Conservation (phyloP, 2,797 vertebrate genomes). For the Falco biarmicus region DNA sequence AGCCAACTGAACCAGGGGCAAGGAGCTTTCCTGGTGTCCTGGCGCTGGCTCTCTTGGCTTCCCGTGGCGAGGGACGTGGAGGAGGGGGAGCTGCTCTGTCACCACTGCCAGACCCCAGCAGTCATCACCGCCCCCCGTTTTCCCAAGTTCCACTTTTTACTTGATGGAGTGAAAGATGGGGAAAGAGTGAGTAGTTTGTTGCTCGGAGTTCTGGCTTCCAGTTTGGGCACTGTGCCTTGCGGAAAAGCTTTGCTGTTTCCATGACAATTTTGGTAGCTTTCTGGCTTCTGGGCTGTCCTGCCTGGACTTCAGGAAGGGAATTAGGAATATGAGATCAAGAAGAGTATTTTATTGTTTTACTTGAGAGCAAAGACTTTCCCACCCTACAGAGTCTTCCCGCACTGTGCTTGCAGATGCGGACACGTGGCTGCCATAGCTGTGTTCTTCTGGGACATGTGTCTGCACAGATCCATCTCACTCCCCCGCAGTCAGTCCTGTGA, state of each 20-base stretch:
- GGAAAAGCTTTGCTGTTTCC: constrained; percentile 7
- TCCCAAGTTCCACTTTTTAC: background rate
- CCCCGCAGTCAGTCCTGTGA: background rate
- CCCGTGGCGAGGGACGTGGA: background rate
- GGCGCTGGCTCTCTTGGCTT: background rate
- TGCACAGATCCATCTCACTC: background rate
- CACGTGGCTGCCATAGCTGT: background rate
- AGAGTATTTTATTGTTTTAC: background rate
- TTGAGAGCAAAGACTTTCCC: background rate
- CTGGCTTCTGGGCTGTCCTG: constrained; percentile 16
- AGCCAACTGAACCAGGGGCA: fast-evolving
- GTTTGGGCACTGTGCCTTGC: background rate
- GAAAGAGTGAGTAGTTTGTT: background rate
- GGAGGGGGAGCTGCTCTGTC: background rate
- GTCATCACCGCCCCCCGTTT: background rate
- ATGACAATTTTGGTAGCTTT: constrained; percentile 10
- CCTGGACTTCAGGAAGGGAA: background rate
- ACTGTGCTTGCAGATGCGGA: background rate
- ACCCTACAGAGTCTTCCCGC: background rate
- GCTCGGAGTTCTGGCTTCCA: background rate
- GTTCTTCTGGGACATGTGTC: background rate
- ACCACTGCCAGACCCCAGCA: background rate
- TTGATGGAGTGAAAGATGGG: background rate
- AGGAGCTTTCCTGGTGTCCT: background rate
- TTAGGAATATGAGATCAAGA: background rate